Evolutionary conservation across 2,113 vertebrate genomes (phyloP).

Genomic region (Aptenodytes patagonicus): DNA sequence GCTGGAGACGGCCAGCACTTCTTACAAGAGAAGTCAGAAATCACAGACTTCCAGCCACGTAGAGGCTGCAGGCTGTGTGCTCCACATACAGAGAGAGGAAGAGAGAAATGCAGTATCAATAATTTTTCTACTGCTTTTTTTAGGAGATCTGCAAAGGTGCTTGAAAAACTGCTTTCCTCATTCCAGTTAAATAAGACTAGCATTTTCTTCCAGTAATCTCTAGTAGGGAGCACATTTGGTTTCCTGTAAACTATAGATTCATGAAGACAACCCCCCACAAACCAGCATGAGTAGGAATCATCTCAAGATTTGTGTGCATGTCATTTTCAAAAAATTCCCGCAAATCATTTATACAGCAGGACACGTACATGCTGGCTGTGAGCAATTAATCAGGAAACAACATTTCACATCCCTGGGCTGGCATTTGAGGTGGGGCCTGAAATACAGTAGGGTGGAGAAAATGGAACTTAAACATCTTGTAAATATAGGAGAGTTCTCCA

Average conservation of each 20-base stretch:
- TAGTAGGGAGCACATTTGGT: background rate
- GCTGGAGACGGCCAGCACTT: background rate
- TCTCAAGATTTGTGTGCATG: background rate
- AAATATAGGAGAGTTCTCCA: background rate
- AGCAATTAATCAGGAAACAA: slow-evolving; percentile 2
- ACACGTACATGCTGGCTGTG: background rate
- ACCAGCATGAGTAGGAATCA: background rate
- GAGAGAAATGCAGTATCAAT: background rate
- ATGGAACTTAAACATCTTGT: background rate
- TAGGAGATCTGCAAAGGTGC: background rate
- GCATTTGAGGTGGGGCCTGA: background rate
- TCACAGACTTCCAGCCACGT: background rate
- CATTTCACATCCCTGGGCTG: background rate
- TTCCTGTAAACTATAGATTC: slow-evolving; percentile 41
- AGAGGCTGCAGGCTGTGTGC: background rate
- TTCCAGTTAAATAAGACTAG: slow-evolving; percentile 7
- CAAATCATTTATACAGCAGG: background rate
- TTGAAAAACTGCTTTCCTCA: background rate
- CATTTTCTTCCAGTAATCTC: slow-evolving; percentile 44
- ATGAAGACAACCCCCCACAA: background rate
- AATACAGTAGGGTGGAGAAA: background rate
- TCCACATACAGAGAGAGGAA: background rate
- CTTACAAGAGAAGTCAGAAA: background rate
- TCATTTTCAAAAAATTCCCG: background rate
- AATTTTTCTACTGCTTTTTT: background rate